Evolutionary conservation across 2,797 vertebrate genomes (phyloP), one percentile per base, ranked within the genome.

Genomic region (Amphiprion clarkii): DNA sequence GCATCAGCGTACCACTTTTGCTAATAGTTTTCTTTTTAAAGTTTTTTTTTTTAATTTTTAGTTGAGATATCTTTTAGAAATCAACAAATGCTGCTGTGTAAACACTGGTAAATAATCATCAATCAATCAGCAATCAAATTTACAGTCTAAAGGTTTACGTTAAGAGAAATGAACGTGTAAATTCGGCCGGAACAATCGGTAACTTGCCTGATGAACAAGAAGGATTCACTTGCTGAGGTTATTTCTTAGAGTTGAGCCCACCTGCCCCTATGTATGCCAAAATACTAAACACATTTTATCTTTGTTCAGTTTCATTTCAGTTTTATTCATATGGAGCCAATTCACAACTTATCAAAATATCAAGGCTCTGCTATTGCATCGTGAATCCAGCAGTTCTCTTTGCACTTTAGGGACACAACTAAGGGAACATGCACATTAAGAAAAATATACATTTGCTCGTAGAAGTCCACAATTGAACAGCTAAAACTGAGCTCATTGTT

Each of bases 101-200:
- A 66, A 58, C n/a, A 36, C 23, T 25, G 23, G 3, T 21, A 52
- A 6, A 25, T 8, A 5, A 6, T 5, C 52, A 71, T 42, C 25
- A 52, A 21, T 56, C 33, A 42, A 9, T 16, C 23, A 31, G 25
- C 29, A n/a, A 61, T 53, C 42, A 19, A 2, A 2, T n/a, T 25
- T 58, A 5, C 33, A 4, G 13, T 33, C 29, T 48, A 36, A 29
- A 51, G 46, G 59, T 63, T 66, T 4, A 57, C 19, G 49, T 36
- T 12, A 31, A 53, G 8, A 74, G 13, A 33, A 74, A 65, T 60
- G 4, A 4, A 71, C 9, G 13, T 13, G 16, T 19, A 8, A 74
- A 69, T 19, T 70, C 21, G 44, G 5, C 2, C 12, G 42, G 10
- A 42, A 3, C 4, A 3, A 52, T 44, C 57, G 27, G 7, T 21